These are phyloP conservation scores for Iphiclides podalirius DNA, from an alignment of 2,888 invertebrate species.

Conservation along the genomic window DNA sequence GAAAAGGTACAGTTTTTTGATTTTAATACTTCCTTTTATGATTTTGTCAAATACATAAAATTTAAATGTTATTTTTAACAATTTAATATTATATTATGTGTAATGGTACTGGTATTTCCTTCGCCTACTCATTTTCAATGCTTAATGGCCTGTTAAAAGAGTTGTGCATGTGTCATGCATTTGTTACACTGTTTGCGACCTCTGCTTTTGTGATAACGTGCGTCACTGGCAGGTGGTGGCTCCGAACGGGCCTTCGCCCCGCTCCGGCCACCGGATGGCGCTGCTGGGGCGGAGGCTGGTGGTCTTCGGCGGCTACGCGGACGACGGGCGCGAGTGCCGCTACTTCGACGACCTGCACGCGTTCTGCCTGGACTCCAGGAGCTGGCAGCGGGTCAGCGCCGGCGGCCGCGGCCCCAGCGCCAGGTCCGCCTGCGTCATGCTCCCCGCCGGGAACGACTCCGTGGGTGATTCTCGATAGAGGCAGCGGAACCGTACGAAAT, in stretches of 20 bases:
- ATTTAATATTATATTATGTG: too few relatives aligned
- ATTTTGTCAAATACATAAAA: too few relatives aligned
- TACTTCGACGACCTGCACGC: slow-evolving; percentile 93
- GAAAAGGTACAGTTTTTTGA: slow-evolving; percentile 87
- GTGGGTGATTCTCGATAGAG: slow-evolving; percentile 49
- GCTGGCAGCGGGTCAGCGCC: slow-evolving; percentile 87
- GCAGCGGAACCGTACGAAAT: too few relatives aligned
- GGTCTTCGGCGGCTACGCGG: slow-evolving; percentile 95
- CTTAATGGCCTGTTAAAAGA: too few relatives aligned
- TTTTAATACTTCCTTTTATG: too few relatives aligned
- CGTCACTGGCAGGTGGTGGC: slow-evolving; percentile 50
- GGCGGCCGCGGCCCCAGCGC: slow-evolving; percentile 85
- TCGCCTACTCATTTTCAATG: too few relatives aligned
- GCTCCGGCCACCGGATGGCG: slow-evolving; percentile 92
- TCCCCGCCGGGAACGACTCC: slow-evolving; percentile 71
- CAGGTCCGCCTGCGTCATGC: slow-evolving; percentile 90
- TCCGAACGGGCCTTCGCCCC: slow-evolving; percentile 86
- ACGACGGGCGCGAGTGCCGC: slow-evolving; percentile 91
- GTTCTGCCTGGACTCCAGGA: slow-evolving; percentile 89
- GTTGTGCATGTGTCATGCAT: too few relatives aligned
- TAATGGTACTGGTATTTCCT: too few relatives aligned
- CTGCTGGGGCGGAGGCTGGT: slow-evolving; percentile 87
- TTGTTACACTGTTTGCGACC: too few relatives aligned
- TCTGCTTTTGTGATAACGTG: too few relatives aligned
- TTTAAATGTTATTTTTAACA: too few relatives aligned